Evolutionary conservation across 1,140 invertebrate species (phyloP).

Genomic region (Drosophila seguyi): DNA sequence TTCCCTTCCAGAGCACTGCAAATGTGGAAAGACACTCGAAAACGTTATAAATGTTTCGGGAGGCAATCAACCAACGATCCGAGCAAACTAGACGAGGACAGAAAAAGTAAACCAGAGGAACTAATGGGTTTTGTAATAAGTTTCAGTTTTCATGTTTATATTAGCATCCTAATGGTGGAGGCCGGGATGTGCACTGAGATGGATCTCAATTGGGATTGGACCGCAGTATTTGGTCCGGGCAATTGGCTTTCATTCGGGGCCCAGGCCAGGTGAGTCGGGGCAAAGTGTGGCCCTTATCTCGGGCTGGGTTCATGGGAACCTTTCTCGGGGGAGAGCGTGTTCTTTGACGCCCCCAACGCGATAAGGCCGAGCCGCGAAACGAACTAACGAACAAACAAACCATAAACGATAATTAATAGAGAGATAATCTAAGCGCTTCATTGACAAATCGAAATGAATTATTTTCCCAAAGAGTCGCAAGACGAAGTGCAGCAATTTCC

Average conservation of each 20-base stretch:
- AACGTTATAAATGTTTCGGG: constrained; percentile 31
- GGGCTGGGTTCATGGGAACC: constrained; percentile 63
- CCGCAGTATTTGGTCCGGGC: constrained; percentile 63
- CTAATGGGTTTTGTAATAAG: constrained; percentile 81
- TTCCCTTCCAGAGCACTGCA: not conserved
- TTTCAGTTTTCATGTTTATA: constrained; percentile 83
- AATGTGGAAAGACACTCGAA: constrained; percentile 33
- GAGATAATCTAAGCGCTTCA: constrained; percentile 76
- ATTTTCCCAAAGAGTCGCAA: constrained; percentile 69
- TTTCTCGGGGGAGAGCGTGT: constrained; percentile 43
- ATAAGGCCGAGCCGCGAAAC: constrained; percentile 59
- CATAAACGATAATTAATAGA: constrained; percentile 84
- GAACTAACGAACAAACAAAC: constrained; percentile 67
- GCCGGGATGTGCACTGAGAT: constrained; percentile 37
- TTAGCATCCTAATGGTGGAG: constrained; percentile 78
- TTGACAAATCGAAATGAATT: constrained; percentile 78
- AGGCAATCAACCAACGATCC: constrained; percentile 40
- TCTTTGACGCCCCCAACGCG: constrained; percentile 61
- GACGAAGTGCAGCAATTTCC: constrained; percentile 70
- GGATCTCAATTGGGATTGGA: constrained; percentile 32
- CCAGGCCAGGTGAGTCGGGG: constrained; percentile 41
- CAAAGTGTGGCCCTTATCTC: constrained; percentile 46
- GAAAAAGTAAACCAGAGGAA: constrained; percentile 52
- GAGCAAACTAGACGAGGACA: constrained; percentile 19
- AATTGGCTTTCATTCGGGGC: constrained; percentile 54